Evolutionary conservation across 2,888 invertebrate species (phyloP), one percentile per base, ranked within the genome.

Genomic region (Papilio elwesi): DNA sequence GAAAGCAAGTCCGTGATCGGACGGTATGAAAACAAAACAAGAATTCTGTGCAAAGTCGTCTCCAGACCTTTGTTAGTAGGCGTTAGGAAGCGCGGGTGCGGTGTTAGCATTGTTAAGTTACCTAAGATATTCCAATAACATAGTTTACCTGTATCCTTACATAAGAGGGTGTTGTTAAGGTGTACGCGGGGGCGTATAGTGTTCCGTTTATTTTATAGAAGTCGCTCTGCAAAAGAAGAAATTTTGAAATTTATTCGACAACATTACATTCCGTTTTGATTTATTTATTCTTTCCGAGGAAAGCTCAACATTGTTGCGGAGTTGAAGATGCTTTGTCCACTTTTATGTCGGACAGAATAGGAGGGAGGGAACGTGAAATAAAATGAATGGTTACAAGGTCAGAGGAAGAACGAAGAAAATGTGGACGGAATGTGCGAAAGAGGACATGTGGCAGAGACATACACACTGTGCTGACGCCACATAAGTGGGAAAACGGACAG

Each of bases 191-290:
- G 83, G 88, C 85, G 85, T 89, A 90, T 88, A 87, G 90, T 78
- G 92, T 89, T 83, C 90, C 93, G 81, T 93, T 93, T 83, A 92
- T 88, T 92, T 90, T 93, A 93, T 93, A 92, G 93, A 93, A 93
- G 93, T 93, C 92, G 77, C 92, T 93, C 93, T 93, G 93, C 71
- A 92, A 93, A 92, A 90, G 81, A 92, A 90, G 84, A 90, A 67
- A 70, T 70, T 67, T 68, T 74, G 68, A 68, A 64, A 70, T 71
- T 48, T 70, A 67, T 48, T 59, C 12, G 6, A 57, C 51, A 4
- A 53, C 11, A 59, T 12, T 26, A 26, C 26, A 1, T 2, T 26
- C 26, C 26, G 1, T 26, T 26, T 26, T 26, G 1, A 26, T 26
- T 26, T 26, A 26, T 2, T 26, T 26, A 26, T 26, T 26, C 26